These are phyloP conservation scores for Mormoops blainvillei DNA, from an alignment of 2,113 vertebrate genomes.

Conservation along the genomic window DNA sequence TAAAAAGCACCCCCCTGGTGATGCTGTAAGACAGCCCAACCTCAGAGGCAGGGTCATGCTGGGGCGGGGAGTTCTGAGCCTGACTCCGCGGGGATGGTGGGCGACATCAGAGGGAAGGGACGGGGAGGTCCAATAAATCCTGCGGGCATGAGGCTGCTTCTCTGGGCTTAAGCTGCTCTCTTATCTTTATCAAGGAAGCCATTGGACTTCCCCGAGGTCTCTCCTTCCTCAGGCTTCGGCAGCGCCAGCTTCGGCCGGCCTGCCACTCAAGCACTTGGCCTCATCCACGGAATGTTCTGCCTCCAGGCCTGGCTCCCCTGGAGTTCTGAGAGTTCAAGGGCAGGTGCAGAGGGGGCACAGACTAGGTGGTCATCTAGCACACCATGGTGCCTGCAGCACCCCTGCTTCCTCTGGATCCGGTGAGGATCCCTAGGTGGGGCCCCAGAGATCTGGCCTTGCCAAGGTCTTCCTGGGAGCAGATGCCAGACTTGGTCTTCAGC, in stretches of 20 bases:
- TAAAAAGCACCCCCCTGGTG: not conserved
- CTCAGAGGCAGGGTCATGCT: not conserved
- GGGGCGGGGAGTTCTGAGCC: not conserved
- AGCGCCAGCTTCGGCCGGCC: rapidly evolving
- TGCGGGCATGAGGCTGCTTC: not conserved
- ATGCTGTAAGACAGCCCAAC: not conserved
- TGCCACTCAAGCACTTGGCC: not conserved
- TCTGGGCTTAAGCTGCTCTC: not conserved
- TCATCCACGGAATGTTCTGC: rapidly evolving
- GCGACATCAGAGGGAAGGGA: rapidly evolving
- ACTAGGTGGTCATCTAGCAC: too few relatives aligned
- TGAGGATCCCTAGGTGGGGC: not conserved
- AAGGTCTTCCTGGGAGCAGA: not conserved
- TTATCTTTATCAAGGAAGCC: slow-evolving; percentile 7
- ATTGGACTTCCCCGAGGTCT: not conserved
- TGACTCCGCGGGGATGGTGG: not conserved
- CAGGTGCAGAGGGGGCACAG: not conserved
- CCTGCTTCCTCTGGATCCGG: not conserved
- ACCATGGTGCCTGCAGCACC: rapidly evolving
- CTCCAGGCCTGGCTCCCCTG: not conserved
- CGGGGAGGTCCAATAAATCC: not conserved
- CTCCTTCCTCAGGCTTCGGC: not conserved
- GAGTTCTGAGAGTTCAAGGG: not conserved
- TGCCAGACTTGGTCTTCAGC: not conserved
- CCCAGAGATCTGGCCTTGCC: not conserved